Percentiles rank a stretch among this genome's conserved stretches.
phyloP scores from a whole-genome alignment of 2,888 invertebrate genomes.

The Spodoptera exigua region DNA sequence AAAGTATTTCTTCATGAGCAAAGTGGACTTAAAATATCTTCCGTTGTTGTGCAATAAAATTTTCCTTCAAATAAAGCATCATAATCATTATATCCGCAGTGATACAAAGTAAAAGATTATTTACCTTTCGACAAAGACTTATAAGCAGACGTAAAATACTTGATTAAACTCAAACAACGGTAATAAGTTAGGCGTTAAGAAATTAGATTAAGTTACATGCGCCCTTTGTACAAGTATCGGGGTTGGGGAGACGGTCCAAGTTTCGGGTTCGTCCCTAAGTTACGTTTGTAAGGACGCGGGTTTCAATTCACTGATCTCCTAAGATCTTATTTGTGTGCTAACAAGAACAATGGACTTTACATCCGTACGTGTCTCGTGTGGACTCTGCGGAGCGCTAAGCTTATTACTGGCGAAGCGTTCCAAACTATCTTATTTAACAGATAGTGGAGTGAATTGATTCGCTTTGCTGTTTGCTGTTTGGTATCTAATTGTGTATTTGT shows the following conservation, averaged over 20 bases:
- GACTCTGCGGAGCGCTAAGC: conserved; percentile 40
- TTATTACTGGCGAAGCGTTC: conserved; percentile 44
- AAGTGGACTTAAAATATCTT: too few relatives aligned
- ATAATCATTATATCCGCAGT: too few relatives aligned
- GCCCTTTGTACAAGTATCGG: conserved; percentile 66
- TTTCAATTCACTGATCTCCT: conserved; percentile 71
- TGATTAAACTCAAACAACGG: conserved; percentile 61
- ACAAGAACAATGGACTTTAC: conserved; percentile 71
- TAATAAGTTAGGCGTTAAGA: conserved; percentile 63
- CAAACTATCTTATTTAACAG: conserved; percentile 16
- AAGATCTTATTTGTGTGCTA: conserved; percentile 76
- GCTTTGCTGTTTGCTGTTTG: background rate
- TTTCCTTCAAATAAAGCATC: too few relatives aligned
- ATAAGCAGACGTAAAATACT: conserved; percentile 48
- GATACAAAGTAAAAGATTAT: background rate
- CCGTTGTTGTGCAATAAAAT: too few relatives aligned
- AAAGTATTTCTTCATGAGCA: too few relatives aligned
- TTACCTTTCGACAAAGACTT: conserved; percentile 35
- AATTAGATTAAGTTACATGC: conserved; percentile 64
- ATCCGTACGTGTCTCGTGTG: conserved; percentile 36
- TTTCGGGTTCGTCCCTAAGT: conserved; percentile 84
- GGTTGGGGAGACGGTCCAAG: conserved; percentile 75
- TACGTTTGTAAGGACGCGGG: conserved; percentile 76
- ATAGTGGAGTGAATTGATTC: conserved; percentile 16
- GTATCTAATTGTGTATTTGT: background rate